Base-by-base conservation (phyloP, 2,888 invertebrate genomes). In the Leptopilina myrica region DNA sequence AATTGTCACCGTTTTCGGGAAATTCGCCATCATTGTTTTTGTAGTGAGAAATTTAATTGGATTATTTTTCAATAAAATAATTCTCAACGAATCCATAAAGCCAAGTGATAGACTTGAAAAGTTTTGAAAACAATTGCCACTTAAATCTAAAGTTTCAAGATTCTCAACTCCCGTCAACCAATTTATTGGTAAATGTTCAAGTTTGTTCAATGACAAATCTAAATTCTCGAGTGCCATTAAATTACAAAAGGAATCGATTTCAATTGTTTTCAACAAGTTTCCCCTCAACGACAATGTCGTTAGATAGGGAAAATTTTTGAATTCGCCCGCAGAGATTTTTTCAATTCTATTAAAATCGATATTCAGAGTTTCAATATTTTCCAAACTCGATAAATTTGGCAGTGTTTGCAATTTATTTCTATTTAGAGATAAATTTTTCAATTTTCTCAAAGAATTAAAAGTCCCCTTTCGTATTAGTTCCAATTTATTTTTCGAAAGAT, bases 41-140 rank as follows among this genome's bases (percentile, higher is more conserved):
- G 69, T 73, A 73, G 14, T 62, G 0, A 86, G n/a, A 3, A 73
- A 82, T 0, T 66, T 76, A 1, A 90, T 81, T 0, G 76, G 82
- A 79, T 90, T 90, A 6, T 86, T 85, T 26, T 89, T 84, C 67
- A 89, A 43, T 66, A 87, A 83, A 0, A 90, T 83, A 40, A 84
- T 59, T 5, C 77, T 79, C 14, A 89, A 77, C 40, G 83, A 84
- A 3, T 82, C 79, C n/a, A 86, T 84, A 8, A 85, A 79, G 40
- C 62, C 78, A 2, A 89, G 59, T 5, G 85, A 85, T 69, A 86
- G 73, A 78, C 85, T 82, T 76, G 84, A 84, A 64, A 86, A 49
- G 11, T 81, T 81, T 7, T 82, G 82, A 49, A 86, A 86, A 62
- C 69, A 80, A 67, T 86, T 86, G 11, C 83, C 84, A 4, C 86